Evolutionary conservation across 1,140 invertebrate genomes (phyloP), one percentile per base, ranked within the genome.

Genomic region (Globodera rostochiensis): DNA sequence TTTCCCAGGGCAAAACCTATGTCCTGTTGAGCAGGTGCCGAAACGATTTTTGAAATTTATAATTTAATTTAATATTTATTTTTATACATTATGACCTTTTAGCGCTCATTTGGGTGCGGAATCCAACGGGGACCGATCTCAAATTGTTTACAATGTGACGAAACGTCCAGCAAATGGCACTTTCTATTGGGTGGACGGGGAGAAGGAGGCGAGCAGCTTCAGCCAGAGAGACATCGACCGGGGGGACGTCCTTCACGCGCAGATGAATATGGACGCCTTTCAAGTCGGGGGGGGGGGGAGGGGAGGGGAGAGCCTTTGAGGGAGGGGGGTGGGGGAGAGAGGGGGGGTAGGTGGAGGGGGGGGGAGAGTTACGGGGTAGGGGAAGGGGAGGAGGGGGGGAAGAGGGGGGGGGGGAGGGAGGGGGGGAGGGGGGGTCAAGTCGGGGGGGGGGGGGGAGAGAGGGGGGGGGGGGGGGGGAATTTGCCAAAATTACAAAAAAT

Each of bases 161-260:
- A 77, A 80, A 70, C 69, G 80, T 66, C 88, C 88, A 3, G 85
- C 86, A 80, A 89, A 89, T 82, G 88, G 88, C 74, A 86, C 88
- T 36, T 89, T 89, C 53, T 89, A 89, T 81, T 89, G 88, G 88
- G 88, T 89, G 45, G 87, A 85, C n/a, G 88, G 88, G 11, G 88
- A 89, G 69, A 90, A 88, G 73, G 86, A 90, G 79, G 89, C 87
- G 5, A 87, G 75, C 75, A 36, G n/a, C 21, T 89, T 89, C 77
- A 88, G 86, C 25, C 88, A 89, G 73, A 82, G 80, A 45, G 86
- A 90, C 77, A 84, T 89, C 64, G 88, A 89, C 76, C 84, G 88
- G 25, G 89, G 89, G 15, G 83, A 88, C 25, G 82, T 89, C 67
- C 86, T 89, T 25, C 90, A 89, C 80, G 89, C 88, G 15, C 88